Conservation (phyloP, 2,113 vertebrate species). For the Ammospiza nelsoni region DNA sequence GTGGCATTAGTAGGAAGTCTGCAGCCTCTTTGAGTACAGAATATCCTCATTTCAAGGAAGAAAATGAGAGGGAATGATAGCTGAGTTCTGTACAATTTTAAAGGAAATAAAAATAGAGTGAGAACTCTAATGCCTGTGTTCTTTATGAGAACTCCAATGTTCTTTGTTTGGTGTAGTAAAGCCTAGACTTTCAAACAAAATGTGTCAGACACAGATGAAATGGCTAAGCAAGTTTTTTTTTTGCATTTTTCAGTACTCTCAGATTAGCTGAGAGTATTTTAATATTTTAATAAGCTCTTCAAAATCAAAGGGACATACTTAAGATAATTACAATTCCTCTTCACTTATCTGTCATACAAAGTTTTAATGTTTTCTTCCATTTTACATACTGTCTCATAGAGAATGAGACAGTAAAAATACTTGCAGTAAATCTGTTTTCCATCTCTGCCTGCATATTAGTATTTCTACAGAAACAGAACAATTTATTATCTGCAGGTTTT, state of each 20-base stretch:
- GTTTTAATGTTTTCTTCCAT: background rate
- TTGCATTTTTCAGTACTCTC: background rate
- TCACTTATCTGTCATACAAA: background rate
- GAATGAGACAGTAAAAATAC: background rate
- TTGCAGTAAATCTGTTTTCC: background rate
- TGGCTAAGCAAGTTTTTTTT: background rate
- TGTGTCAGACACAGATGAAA: background rate
- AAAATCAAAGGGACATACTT: background rate
- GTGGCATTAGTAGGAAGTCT: background rate
- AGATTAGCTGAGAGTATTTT: background rate
- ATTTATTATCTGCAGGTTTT: background rate
- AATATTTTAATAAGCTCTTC: background rate
- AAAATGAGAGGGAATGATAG: background rate
- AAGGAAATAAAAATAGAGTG: background rate
- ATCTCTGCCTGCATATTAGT: background rate
- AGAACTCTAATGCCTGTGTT: background rate
- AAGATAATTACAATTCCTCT: background rate
- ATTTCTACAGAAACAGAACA: background rate
- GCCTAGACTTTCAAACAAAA: background rate
- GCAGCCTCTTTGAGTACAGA: background rate
- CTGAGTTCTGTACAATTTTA: background rate
- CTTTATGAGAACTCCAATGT: background rate
- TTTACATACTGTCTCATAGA: background rate
- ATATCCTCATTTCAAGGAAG: background rate
- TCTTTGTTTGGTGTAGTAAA: background rate